Conservation (phyloP, 2,113 vertebrate species). For the Gymnogyps californianus region DNA sequence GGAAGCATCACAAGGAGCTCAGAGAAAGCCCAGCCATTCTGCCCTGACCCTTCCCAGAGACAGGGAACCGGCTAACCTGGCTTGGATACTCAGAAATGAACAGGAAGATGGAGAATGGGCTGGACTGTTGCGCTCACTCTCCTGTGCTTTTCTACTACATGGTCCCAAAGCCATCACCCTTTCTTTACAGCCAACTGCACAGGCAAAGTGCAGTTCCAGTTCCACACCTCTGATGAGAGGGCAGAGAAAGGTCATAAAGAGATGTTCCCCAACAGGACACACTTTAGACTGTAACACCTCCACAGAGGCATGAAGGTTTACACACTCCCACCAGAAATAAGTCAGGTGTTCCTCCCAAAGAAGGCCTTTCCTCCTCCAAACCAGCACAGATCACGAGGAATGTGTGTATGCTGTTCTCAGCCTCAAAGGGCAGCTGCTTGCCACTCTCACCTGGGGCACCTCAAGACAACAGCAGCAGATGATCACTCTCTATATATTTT, state of each 20-base stretch:
- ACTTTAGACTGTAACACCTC: not conserved
- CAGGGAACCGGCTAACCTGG: not conserved
- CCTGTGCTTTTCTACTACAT: not conserved
- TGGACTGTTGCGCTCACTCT: not conserved
- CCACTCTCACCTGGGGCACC: not conserved
- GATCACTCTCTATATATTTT: not conserved
- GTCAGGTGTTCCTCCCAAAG: not conserved
- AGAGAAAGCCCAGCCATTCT: not conserved
- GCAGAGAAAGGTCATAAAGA: not conserved
- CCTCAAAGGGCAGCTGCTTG: not conserved
- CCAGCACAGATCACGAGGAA: not conserved
- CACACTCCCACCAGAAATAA: not conserved
- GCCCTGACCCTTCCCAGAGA: not conserved
- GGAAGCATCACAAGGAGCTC: not conserved
- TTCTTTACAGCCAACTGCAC: not conserved
- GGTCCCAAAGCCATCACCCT: not conserved
- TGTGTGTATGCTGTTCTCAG: accelerated
- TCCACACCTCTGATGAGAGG: not conserved
- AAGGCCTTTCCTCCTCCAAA: not conserved
- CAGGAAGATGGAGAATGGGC: not conserved
- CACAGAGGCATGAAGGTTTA: not conserved
- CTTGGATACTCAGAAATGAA: not conserved
- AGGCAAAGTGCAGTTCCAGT: not conserved
- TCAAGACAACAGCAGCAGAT: not conserved
- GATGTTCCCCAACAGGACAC: accelerated